Evolutionary conservation across 2,888 invertebrate genomes (phyloP), one percentile per base, ranked within the genome.

Genomic region (Chrysopilus asiliformis): DNA sequence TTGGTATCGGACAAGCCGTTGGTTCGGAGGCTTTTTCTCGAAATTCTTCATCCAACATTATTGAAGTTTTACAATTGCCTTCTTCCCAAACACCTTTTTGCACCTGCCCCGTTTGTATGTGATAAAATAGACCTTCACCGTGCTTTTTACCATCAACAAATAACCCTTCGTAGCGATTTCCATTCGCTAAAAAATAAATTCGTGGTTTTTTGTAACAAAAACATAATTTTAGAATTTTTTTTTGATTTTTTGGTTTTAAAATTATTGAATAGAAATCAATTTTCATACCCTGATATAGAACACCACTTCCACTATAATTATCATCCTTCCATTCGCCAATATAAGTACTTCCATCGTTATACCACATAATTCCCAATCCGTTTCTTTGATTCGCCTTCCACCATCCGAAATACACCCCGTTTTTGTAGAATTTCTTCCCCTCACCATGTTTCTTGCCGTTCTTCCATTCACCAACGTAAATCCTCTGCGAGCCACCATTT

Each of bases 41-140:
- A 16, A 45, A 44, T 6, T 56, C 54, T 6, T 56, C 54, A 35
- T 63, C 61, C 33, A 56, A 50, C 12, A 61, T 42, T 17, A 54
- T 42, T 2, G 61, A 59, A 1, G 48, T 40, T 38, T 52, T 55
- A 14, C 53, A 58, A 14, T 52, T 41, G 40, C 51, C 55, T 22
- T 53, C 47, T 26, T 50, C 48, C 61, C 61, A 61, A 40, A 58
- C 51, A 4, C 61, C 61, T 33, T 60, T 61, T 41, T 61, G 61
- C 13, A 58, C 45, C 34, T 63, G 60, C 2, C 60, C 61, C 2
- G 57, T 60, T 18, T 52, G 46, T 45, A 47, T 49, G 34, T 61
- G 62, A 38, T 56, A 56, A 34, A 52, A 63, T 16, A 53, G 43
- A 10, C 61, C 61, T 39, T 62, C 60, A 2, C 63, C 61, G 39